Percentiles rank a stretch among this genome's conserved stretches.
These are phyloP conservation scores for Caenorhabditis inopinata DNA, from an alignment of 1,140 invertebrate species.

Conservation along the genomic window DNA sequence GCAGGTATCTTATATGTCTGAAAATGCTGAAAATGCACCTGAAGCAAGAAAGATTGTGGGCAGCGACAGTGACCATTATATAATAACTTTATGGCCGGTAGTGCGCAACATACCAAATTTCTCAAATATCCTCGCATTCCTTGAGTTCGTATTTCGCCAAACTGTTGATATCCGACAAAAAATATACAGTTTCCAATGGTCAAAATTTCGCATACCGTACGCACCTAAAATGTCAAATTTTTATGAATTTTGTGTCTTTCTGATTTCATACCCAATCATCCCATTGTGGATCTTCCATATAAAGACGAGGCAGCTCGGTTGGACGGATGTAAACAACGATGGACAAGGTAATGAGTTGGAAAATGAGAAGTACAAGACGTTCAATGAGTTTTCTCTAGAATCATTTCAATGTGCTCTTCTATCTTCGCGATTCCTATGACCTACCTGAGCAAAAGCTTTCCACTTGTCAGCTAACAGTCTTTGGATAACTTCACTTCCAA, in stretches of 20 bases:
- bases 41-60: no score
- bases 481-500: conserved; percentile 95
- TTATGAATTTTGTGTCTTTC: conserved; percentile 22
- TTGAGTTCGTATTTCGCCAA: conserved; percentile 89
- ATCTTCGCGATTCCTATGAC: no score
- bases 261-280: conserved; percentile 59
- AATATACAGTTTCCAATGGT: conserved; percentile 81
- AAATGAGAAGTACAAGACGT: conserved; percentile 79
- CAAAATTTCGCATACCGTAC: conserved; percentile 79
- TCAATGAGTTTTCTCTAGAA: conserved; percentile 84
- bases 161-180: conserved; percentile 86
- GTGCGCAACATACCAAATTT: conserved; percentile 88
- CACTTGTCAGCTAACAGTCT: conserved; percentile 95
- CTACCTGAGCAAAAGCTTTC: conserved; percentile 94
- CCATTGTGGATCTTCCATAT: conserved; percentile 67
- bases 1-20: no score
- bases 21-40: no score
- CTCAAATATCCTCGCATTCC: conserved; percentile 84
- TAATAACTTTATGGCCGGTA: no score
- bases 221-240: conserved; percentile 69
- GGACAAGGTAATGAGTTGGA: conserved; percentile 83
- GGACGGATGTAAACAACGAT: conserved; percentile 85
- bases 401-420: no score
- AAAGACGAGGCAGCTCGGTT: conserved; percentile 69
- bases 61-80: no score